Conservation (phyloP, 2,888 invertebrate species). For the Sthenelais limicola region DNA sequence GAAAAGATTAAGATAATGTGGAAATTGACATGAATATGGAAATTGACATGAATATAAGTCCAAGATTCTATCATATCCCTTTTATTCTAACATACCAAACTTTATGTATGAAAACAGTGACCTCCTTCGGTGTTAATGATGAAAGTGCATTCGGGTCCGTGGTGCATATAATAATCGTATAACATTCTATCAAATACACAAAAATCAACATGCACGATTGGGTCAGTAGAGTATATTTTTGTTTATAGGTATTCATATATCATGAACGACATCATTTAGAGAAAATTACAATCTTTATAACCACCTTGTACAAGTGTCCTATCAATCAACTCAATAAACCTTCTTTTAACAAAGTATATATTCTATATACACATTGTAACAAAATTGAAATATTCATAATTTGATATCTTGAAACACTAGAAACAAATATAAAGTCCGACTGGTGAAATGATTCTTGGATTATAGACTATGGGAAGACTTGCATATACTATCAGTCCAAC, state of each 20-base stretch:
- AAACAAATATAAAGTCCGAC: constrained; percentile 13
- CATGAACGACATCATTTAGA: constrained; percentile 35
- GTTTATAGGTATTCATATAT: constrained; percentile 31
- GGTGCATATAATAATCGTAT: constrained; percentile 39
- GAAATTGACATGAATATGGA: too few species aligned
- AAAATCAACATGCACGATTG: constrained; percentile 38
- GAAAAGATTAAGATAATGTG: too few species aligned
- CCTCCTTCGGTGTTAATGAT: constrained; percentile 35
- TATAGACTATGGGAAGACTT: constrained; percentile 34
- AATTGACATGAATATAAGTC: constrained; percentile 33
- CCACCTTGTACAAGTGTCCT: constrained; percentile 32
- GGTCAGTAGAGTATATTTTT: constrained; percentile 20
- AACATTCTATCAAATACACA: constrained; percentile 38
- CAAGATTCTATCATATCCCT: constrained; percentile 37
- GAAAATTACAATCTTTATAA: constrained; percentile 34
- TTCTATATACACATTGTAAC: constrained; percentile 37
- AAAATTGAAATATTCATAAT: constrained; percentile 18
- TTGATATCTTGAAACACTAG: constrained; percentile 27
- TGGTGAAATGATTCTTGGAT: constrained; percentile 25
- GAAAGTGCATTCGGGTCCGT: constrained; percentile 38
- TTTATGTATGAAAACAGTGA: constrained; percentile 40
- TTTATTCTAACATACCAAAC: constrained; percentile 40
- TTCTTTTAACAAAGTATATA: constrained; percentile 25
- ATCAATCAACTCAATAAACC: constrained; percentile 33
- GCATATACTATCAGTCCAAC: constrained; percentile 33